Conservation (phyloP, 1,140 invertebrate genomes). For the Parapsyche elsis region DNA sequence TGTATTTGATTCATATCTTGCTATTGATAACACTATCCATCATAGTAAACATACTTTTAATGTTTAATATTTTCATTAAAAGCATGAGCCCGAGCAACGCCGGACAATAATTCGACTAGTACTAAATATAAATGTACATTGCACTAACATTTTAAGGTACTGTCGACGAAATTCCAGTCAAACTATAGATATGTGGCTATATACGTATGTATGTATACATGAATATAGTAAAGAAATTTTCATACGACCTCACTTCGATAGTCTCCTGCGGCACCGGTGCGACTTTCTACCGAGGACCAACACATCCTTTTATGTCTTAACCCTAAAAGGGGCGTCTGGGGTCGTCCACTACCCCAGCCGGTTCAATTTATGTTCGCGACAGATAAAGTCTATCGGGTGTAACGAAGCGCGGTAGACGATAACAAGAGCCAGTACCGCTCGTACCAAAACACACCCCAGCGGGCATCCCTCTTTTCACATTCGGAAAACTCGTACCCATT, state of each 20-base stretch:
- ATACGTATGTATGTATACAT: background rate
- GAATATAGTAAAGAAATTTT: background rate
- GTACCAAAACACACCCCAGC: background rate
- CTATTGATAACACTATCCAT: too few species aligned
- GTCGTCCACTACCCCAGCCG: background rate
- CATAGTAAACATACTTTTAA: too few species aligned
- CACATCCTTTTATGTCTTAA: slow-evolving; percentile 38
- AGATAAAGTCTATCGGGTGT: slow-evolving; percentile 48
- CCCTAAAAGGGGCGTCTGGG: slow-evolving; percentile 26
- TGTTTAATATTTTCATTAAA: too few species aligned
- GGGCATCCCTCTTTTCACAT: slow-evolving; percentile 1
- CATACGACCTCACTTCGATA: slow-evolving; percentile 14
- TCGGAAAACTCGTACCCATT: background rate
- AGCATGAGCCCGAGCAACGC: too few species aligned
- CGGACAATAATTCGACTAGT: too few species aligned
- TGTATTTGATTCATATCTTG: too few species aligned
- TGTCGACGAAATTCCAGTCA: too few species aligned
- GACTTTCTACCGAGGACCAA: background rate
- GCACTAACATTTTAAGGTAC: too few species aligned
- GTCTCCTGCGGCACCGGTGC: slow-evolving; percentile 14
- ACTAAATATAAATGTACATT: too few species aligned
- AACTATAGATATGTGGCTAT: too few species aligned
- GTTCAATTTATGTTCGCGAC: slow-evolving; percentile 47
- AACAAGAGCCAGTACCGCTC: slow-evolving; percentile 33
- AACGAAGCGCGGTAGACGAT: slow-evolving; percentile 43